Conservation (phyloP, 2,113 vertebrate species). For the Carlito syrichta region DNA sequence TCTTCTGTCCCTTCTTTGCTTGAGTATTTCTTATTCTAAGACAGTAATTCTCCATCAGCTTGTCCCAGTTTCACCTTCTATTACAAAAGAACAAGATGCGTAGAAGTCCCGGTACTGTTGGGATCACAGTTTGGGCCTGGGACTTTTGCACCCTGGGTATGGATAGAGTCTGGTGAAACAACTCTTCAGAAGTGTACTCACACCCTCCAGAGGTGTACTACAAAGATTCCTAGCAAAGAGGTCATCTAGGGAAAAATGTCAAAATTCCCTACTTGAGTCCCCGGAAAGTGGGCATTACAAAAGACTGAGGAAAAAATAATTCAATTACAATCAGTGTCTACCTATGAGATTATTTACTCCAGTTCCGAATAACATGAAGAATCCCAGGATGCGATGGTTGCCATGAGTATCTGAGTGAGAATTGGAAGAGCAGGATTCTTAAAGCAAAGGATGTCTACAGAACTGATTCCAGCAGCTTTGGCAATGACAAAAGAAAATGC, state of each 20-base stretch:
- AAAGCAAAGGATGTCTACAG: not conserved
- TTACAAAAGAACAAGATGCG: not conserved
- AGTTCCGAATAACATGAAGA: not conserved
- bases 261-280: not conserved
- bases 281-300: not conserved
- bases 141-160: accelerated
- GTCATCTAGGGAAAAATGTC: not conserved
- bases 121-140: not conserved
- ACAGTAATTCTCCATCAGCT: not conserved
- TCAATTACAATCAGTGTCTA: accelerated
- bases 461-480: not conserved
- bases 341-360: not conserved
- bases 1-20: too few relatives aligned
- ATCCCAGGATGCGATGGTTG: not conserved
- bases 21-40: not conserved
- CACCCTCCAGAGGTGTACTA: not conserved
- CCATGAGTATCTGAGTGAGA: not conserved
- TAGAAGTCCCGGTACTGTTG: not conserved
- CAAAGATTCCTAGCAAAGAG: not conserved
- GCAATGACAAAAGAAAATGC: not conserved
- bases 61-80: not conserved
- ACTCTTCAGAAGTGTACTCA: not conserved
- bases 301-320: not conserved
- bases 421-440: not conserved
- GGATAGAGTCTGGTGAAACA: too few relatives aligned